A percentile compares a stretch with the other conserved stretches of the same genome.
Conservation (phyloP, 1,140 invertebrate genomes). For the Coptotermes formosanus region DNA sequence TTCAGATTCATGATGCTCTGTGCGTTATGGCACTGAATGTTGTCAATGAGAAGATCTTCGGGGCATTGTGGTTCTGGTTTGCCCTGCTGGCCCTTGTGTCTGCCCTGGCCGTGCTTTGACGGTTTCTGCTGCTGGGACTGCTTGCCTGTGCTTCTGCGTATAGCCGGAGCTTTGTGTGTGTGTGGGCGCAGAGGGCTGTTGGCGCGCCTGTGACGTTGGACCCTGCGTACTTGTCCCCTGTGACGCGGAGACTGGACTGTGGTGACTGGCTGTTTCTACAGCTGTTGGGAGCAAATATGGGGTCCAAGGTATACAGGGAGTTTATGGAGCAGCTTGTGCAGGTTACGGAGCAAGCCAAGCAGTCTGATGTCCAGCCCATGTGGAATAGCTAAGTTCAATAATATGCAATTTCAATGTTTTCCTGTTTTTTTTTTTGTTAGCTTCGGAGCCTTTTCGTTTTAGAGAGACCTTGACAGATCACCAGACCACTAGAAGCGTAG, state of each 20-base stretch:
- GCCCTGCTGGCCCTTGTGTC: conserved; percentile 65
- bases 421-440: too few relatives aligned
- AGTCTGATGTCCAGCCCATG: background rate
- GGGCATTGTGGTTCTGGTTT: conserved; percentile 84
- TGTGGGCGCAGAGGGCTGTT: background rate
- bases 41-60: conserved; percentile 84
- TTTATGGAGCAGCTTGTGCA: background rate
- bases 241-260: background rate
- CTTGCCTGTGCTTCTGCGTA: conserved; percentile 44
- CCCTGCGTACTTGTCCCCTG: background rate
- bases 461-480: too few relatives aligned
- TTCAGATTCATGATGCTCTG: conserved; percentile 73
- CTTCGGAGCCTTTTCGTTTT: too few relatives aligned
- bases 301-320: background rate
- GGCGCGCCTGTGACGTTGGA: too few relatives aligned
- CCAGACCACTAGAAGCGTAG: too few relatives aligned
- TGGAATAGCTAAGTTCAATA: background rate
- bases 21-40: conserved; percentile 83
- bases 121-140: conserved; percentile 56
- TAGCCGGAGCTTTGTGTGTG: conserved; percentile 53
- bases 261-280: conserved; percentile 17
- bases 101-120: conserved; percentile 59
- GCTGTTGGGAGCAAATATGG: background rate
- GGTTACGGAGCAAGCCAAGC: background rate
- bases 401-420: too few relatives aligned